Evolutionary conservation across 2,888 invertebrate species (phyloP).

Genomic region (Tetanocera ferruginea): DNA sequence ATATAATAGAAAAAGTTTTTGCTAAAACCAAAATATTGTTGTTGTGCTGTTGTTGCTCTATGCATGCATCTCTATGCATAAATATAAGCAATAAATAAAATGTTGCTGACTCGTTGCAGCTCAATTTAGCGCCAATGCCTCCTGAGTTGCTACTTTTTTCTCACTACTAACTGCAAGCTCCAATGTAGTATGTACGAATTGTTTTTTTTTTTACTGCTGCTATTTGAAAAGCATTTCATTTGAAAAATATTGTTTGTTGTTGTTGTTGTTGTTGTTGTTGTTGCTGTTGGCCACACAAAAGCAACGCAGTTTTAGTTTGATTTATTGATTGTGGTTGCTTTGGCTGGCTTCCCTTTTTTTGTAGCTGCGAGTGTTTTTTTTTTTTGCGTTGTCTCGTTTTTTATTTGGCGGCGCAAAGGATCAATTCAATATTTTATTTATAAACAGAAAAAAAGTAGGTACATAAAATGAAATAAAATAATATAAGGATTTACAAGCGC

Average conservation of each 20-base stretch:
- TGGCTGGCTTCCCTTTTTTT: not conserved
- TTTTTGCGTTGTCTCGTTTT: not conserved
- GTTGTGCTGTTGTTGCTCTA: not conserved
- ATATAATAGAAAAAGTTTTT: conserved; percentile 62
- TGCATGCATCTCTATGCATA: not conserved
- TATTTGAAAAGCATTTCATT: not conserved
- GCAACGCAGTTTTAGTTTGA: conserved; percentile 12
- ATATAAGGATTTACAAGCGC: not conserved
- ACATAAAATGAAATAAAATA: not conserved
- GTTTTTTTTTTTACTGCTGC: not conserved
- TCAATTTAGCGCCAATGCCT: conserved; percentile 9
- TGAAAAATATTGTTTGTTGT: conserved; percentile 7
- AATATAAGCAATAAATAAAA: conserved; percentile 7
- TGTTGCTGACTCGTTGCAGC: not conserved
- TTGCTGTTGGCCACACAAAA: conserved; percentile 2
- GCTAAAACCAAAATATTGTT: conserved; percentile 1
- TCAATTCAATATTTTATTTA: conserved; percentile 10
- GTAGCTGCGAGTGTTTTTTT: not conserved
- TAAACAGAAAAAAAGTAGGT: not conserved
- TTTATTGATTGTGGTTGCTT: conserved; percentile 16
- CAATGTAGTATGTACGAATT: not conserved
- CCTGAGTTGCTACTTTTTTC: not conserved
- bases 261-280: not conserved
- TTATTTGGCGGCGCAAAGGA: conserved; percentile 5
- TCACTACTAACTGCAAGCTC: not conserved